These are phyloP conservation scores for Gymnothorax reevesii DNA, from an alignment of 2,797 vertebrate species.

Conservation along the genomic window DNA sequence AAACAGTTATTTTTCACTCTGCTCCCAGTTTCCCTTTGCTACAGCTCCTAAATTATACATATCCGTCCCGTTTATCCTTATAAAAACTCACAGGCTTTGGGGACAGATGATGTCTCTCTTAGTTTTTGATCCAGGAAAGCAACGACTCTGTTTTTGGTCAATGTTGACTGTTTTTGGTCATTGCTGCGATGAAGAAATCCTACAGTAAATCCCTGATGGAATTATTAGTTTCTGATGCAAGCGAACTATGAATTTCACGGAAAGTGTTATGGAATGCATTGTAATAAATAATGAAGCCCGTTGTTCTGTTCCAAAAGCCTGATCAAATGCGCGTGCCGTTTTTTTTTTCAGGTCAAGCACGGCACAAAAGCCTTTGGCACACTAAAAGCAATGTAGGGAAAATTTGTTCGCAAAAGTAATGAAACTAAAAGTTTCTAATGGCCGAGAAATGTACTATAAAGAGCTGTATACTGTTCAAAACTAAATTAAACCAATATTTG, in stretches of 20 bases:
- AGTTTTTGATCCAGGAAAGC: constrained; percentile 38
- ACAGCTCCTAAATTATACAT: constrained; percentile 57
- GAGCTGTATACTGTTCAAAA: too few species aligned
- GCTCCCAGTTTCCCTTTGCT: constrained; percentile 28
- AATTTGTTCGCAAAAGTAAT: too few species aligned
- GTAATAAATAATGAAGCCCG: neutral
- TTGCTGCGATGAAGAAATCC: neutral
- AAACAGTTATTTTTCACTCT: constrained; percentile 42
- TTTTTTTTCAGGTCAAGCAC: constrained; percentile 6
- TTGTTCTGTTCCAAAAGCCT: neutral
- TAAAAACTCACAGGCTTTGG: constrained; percentile 41
- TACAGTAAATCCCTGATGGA: neutral
- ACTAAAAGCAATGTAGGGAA: too few species aligned
- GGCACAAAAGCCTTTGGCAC: neutral
- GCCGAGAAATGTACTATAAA: too few species aligned
- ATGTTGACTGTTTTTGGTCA: constrained; percentile 47
- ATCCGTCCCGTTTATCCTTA: constrained; percentile 52
- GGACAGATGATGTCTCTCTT: constrained; percentile 39
- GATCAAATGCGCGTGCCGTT: neutral
- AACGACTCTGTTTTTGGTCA: constrained; percentile 45
- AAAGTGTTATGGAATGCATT: neutral
- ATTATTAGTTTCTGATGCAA: neutral
- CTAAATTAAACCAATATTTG: too few species aligned
- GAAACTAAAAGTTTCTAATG: too few species aligned
- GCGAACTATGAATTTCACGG: neutral